Evolutionary conservation across 1,140 invertebrate genomes (phyloP).

Genomic region (Hycleus cichorii): DNA sequence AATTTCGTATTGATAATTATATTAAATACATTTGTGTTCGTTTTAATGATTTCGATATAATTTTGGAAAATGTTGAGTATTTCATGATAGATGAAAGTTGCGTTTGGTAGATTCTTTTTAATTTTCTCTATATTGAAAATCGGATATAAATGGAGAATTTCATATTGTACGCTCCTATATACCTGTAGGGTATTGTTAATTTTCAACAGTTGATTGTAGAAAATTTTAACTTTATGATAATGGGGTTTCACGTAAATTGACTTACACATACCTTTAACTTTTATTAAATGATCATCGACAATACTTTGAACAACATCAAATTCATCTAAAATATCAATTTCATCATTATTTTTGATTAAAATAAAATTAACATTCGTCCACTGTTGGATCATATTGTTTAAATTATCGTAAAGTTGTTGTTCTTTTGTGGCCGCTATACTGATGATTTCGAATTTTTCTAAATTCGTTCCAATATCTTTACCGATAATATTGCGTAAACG

Average conservation of each 20-base stretch:
- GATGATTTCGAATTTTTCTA: conserved; percentile 75
- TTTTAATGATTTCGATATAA: conserved; percentile 65
- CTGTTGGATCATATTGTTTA: conserved; percentile 73
- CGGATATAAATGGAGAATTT: conserved; percentile 80
- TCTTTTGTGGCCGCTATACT: conserved; percentile 85
- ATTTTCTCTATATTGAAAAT: conserved; percentile 89
- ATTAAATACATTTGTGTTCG: conserved; percentile 52
- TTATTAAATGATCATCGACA: conserved; percentile 80
- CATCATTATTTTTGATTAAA: neutral
- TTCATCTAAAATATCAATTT: conserved; percentile 55
- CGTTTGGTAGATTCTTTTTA: conserved; percentile 80
- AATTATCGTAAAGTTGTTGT: conserved; percentile 63
- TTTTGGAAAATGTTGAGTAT: conserved; percentile 68
- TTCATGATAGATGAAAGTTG: conserved; percentile 48
- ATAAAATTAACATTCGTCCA: conserved; percentile 70
- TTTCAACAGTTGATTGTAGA: conserved; percentile 69
- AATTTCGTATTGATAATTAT: conserved; percentile 61
- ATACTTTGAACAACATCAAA: conserved; percentile 77
- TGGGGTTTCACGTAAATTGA: conserved; percentile 87
- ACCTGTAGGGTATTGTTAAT: conserved; percentile 73
- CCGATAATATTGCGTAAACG: conserved; percentile 74
- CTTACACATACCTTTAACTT: conserved; percentile 77
- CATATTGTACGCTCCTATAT: conserved; percentile 76
- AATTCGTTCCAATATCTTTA: conserved; percentile 56
- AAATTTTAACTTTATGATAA: conserved; percentile 61